phyloP scores from a whole-genome alignment of 2,888 invertebrate genomes.

The Crematogaster levior region DNA sequence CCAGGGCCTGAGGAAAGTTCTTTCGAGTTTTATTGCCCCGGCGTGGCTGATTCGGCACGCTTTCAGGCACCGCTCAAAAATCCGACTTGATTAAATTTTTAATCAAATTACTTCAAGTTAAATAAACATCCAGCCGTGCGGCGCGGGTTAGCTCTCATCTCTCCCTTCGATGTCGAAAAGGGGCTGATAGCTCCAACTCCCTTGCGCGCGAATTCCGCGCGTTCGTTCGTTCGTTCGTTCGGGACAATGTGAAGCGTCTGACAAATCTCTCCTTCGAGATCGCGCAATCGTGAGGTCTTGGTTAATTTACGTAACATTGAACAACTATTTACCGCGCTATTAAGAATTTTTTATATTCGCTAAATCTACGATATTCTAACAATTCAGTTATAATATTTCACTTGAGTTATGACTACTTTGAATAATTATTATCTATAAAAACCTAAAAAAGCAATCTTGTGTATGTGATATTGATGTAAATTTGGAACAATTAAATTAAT shows the following conservation, averaged over 20 bases:
- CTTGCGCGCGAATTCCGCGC: constrained; percentile 75
- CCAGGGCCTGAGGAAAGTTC: constrained; percentile 64
- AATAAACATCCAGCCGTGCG: constrained; percentile 82
- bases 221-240: constrained; percentile 73
- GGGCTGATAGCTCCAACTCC: constrained; percentile 33
- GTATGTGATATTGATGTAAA: background rate
- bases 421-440: background rate
- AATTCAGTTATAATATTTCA: background rate
- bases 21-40: constrained; percentile 82
- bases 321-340: background rate
- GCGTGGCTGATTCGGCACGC: constrained; percentile 83
- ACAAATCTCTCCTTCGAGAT: constrained; percentile 59
- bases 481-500: background rate
- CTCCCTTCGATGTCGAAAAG: constrained; percentile 43
- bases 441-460: background rate
- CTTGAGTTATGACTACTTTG: background rate
- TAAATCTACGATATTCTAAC: background rate
- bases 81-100: constrained; percentile 86
- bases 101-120: constrained; percentile 85
- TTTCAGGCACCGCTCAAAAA: constrained; percentile 82
- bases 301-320: background rate
- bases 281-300: background rate
- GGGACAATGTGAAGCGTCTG: constrained; percentile 63
- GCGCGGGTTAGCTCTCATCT: constrained; percentile 43
- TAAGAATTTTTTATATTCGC: background rate